These are phyloP conservation scores for Parelbella ahira DNA, from an alignment of 2,888 invertebrate species.

Conservation along the genomic window DNA sequence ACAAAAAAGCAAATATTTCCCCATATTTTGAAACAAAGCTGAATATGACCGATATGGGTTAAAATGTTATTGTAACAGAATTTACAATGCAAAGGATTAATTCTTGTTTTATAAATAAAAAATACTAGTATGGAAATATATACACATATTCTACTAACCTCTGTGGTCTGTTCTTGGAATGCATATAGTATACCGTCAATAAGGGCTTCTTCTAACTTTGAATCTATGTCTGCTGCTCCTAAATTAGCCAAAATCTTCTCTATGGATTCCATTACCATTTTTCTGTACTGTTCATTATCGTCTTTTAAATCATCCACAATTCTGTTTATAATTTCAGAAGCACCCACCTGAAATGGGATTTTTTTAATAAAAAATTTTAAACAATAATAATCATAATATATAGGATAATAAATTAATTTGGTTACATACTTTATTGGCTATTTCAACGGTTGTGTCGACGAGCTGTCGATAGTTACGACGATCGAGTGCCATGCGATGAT, in stretches of 20 bases:
- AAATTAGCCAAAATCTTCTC: slow-evolving; percentile 99
- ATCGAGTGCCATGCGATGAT: slow-evolving; percentile 99
- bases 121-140: no score
- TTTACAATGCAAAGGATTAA: no score
- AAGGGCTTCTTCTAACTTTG: slow-evolving; percentile 97
- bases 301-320: slow-evolving; percentile 99
- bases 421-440: slow-evolving; percentile 91
- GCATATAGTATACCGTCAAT: slow-evolving; percentile 99
- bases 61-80: no score
- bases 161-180: slow-evolving; percentile 99
- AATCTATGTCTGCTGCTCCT: slow-evolving; percentile 99
- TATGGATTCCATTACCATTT: slow-evolving; percentile 99
- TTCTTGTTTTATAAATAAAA: no score
- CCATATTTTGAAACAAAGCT: no score
- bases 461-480: slow-evolving; percentile 98
- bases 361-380: no score
- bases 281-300: slow-evolving; percentile 99
- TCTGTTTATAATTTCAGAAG: slow-evolving; percentile 98
- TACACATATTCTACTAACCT: slow-evolving; percentile 75
- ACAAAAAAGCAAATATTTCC: no score
- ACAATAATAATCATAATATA: no score
- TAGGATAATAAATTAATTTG: no score
- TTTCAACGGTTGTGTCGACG: slow-evolving; percentile 99
- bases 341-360: slow-evolving; percentile 91
- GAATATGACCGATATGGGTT: no score